Evolutionary conservation across 1,140 invertebrate genomes (phyloP), one percentile per base, ranked within the genome.

Genomic region (Parasteatoda tepidariorum): DNA sequence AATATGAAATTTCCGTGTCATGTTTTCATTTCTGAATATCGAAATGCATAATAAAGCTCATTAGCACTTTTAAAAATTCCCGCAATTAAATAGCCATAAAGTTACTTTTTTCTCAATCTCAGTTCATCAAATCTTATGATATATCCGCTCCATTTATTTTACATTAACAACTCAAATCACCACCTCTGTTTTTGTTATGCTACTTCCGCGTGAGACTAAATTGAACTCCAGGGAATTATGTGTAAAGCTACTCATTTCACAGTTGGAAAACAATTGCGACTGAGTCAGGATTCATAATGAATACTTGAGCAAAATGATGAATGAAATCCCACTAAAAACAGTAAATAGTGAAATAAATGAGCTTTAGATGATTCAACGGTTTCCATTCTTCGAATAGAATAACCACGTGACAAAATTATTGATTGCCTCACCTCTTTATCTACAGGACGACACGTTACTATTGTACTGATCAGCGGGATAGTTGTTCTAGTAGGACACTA

Each of bases 291-390:
- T 75, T 34, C 57, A 38, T 61, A 61, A 75, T 75, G 73, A 75
- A 62, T 75, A 34, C 73, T 73, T 73, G 31, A 57, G 5, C 24
- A 11, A 38, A 30, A 75, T 75, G 73, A 75, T 75, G 33, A 61
- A 75, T 75, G 73, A 34, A 61, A 61, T 61, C 41, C 31, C 33
- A 59, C 55, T 28, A 15, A 38, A 73, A 33, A 73, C 30, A 62
- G 41, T 22, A 62, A 31, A 13, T 18, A 6, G 33, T 55, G 68
- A 57, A 73, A 73, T 59, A 73, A 75, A 75, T 62, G 73, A 41
- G 55, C 57, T 61, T 75, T 62, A 61, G 73, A 75, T 75, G 73
- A 75, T 75, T 75, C 73, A 75, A 31, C 73, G 18, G n/a, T 11
- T 30, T 41, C 31, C 71, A 22, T 48, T 75, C 34, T 33, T 73